Evolutionary conservation across 2,888 invertebrate genomes (phyloP).

Genomic region (Mythimna loreyi): DNA sequence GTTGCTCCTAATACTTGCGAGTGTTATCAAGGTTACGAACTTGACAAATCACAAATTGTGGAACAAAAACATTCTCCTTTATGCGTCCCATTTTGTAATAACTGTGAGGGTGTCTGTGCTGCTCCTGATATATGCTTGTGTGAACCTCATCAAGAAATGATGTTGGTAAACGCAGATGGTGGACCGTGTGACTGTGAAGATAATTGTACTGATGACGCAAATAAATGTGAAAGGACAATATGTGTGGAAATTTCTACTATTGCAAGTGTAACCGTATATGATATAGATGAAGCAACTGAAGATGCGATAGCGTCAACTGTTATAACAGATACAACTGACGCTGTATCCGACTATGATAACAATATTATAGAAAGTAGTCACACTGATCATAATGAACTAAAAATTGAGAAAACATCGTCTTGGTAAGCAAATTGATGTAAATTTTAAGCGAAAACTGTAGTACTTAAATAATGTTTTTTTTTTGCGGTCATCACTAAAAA

Average conservation of each 20-base stretch:
- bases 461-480: neutral
- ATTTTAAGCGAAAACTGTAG: neutral
- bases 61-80: conserved; percentile 1
- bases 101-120: conserved; percentile 60
- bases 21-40: conserved; percentile 61
- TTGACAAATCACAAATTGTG: conserved; percentile 4
- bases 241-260: conserved; percentile 40
- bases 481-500: no score
- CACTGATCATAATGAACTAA: conserved; percentile 16
- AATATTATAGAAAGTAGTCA: neutral
- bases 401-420: conserved; percentile 23
- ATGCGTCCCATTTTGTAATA: conserved; percentile 58
- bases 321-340: conserved; percentile 3
- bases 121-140: conserved; percentile 60
- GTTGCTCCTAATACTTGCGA: conserved; percentile 65
- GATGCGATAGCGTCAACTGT: neutral
- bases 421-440: conserved; percentile 27
- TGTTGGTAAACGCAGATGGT: conserved; percentile 35
- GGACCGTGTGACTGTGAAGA: conserved; percentile 51
- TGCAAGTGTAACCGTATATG: neutral
- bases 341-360: neutral
- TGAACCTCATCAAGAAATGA: conserved; percentile 36
- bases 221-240: conserved; percentile 55
- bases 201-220: conserved; percentile 33
- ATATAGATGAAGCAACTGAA: neutral